phyloP scores from a whole-genome alignment of 2,797 vertebrate genomes.

The Okamejei kenojei region DNA sequence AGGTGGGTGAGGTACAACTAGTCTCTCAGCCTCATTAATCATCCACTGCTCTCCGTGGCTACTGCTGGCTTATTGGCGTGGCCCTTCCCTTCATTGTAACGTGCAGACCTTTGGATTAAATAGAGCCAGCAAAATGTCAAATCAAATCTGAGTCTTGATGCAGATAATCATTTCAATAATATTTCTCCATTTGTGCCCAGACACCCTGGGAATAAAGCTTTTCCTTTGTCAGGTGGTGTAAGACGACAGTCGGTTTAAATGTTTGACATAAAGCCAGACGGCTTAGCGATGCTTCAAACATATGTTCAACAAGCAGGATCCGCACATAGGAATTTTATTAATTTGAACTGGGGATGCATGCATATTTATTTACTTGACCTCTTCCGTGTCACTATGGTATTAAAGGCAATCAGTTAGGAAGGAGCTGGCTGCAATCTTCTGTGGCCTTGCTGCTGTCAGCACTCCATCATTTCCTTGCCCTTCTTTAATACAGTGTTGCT shows the following conservation, averaged over 20 bases:
- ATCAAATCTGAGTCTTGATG: constrained; percentile 99
- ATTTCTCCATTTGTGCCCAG: constrained; percentile 99
- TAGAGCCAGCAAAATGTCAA: constrained; percentile 99
- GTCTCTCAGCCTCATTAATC: constrained; percentile 98
- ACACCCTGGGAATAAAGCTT: constrained; percentile 98
- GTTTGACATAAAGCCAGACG: constrained; percentile 99
- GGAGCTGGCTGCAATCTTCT: constrained; percentile 42
- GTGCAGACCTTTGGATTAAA: constrained; percentile 99
- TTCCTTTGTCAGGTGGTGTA: constrained; percentile 98
- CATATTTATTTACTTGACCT: constrained; percentile 92
- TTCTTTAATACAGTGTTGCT: constrained; percentile 8
- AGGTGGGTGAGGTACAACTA: constrained; percentile 92
- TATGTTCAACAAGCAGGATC: constrained; percentile 99
- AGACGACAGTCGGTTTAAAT: constrained; percentile 98
- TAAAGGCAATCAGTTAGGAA: constrained; percentile 59
- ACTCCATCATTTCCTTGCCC: constrained; percentile 16
- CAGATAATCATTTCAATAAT: constrained; percentile 99
- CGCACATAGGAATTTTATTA: constrained; percentile 94
- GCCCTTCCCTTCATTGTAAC: constrained; percentile 83
- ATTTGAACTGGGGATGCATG: constrained; percentile 88
- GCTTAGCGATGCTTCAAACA: constrained; percentile 96
- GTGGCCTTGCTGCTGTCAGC: constrained; percentile 17
- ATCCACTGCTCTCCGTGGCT: constrained; percentile 67
- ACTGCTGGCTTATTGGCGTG: constrained; percentile 80
- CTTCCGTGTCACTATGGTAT: constrained; percentile 62